These are phyloP conservation scores for Chymomyza fuscimana DNA, from an alignment of 2,888 invertebrate species.

Conservation along the genomic window DNA sequence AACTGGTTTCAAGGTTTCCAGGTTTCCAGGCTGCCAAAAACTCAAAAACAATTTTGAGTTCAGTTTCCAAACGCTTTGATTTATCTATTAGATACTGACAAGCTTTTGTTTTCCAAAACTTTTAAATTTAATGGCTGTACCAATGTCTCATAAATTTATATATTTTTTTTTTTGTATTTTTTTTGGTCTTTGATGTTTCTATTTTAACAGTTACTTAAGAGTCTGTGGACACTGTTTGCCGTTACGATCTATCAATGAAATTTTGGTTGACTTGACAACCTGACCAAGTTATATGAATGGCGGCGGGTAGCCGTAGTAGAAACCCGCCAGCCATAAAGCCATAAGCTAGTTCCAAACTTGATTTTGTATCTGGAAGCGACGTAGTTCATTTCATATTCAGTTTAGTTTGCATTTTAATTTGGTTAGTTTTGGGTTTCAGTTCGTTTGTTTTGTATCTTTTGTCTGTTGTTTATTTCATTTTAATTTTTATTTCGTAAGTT, in stretches of 20 bases:
- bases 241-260: constrained; percentile 65
- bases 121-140: constrained; percentile 14
- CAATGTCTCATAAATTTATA: constrained; percentile 45
- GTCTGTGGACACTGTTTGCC: constrained; percentile 29
- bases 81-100: neutral
- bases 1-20: constrained; percentile 18
- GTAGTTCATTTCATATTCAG: constrained; percentile 59
- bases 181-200: constrained; percentile 33
- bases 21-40: constrained; percentile 6
- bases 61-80: neutral
- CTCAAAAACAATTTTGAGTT: neutral
- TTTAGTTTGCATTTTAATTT: constrained; percentile 63
- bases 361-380: neutral
- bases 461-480: constrained; percentile 65
- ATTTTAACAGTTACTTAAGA: constrained; percentile 46
- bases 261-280: neutral
- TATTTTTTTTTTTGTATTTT: neutral
- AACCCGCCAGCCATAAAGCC: neutral
- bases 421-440: constrained; percentile 14
- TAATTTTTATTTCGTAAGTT: constrained; percentile 75
- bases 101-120: constrained; percentile 29
- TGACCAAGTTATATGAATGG: constrained; percentile 1
- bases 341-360: neutral
- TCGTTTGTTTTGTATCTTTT: constrained; percentile 7
- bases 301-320: neutral